phyloP scores from a whole-genome alignment of 2,113 vertebrate genomes.

The Ceuthmochares aereus region DNA sequence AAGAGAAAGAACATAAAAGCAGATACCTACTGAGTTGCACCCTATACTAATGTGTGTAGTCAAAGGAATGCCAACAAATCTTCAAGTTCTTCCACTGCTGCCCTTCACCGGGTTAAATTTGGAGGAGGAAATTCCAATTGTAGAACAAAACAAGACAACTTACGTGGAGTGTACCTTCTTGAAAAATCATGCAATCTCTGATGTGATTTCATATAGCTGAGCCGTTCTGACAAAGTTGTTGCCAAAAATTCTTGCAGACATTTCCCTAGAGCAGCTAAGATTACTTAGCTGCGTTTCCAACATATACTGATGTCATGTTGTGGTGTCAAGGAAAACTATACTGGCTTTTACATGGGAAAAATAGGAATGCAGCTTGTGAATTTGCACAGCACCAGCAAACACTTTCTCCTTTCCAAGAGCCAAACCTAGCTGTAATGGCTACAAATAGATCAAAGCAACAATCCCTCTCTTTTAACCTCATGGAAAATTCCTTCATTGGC shows the following conservation, averaged over 20 bases:
- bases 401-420: neutral
- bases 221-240: neutral
- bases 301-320: neutral
- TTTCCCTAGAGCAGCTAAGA: neutral
- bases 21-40: neutral
- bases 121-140: neutral
- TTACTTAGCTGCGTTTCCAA: neutral
- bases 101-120: neutral
- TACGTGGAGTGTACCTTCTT: rapidly evolving
- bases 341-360: neutral
- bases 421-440: neutral
- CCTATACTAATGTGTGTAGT: neutral
- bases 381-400: neutral
- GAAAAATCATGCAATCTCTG: neutral
- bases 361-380: neutral
- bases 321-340: neutral
- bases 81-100: neutral
- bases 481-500: neutral
- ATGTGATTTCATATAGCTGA: neutral
- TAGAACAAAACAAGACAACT: neutral
- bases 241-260: neutral
- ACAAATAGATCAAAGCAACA: neutral
- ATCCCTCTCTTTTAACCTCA: neutral
- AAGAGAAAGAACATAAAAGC: neutral
- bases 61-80: neutral